phyloP scores from a whole-genome alignment of 2,113 vertebrate species.

The Turdus rufiventris region DNA sequence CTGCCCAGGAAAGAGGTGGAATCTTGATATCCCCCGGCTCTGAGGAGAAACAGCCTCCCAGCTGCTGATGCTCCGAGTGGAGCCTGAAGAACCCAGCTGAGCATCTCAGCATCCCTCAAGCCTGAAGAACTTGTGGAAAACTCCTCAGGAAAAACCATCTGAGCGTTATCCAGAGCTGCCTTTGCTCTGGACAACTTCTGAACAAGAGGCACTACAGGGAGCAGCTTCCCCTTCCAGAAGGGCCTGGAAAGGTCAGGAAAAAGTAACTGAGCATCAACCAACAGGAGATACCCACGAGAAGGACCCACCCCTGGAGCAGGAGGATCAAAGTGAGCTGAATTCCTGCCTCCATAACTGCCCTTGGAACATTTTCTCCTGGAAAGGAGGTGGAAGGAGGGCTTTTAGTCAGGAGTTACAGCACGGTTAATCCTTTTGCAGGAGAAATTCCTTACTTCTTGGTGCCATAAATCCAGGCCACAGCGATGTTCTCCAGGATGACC shows the following conservation, averaged over 20 bases:
- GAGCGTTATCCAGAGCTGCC: not conserved
- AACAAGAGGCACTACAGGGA: not conserved
- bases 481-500: conserved; percentile 95
- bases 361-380: not conserved
- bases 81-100: not conserved
- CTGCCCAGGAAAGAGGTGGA: conserved; percentile 57
- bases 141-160: not conserved
- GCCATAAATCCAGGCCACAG: conserved; percentile 97
- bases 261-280: not conserved
- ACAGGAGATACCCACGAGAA: not conserved
- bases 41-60: not conserved
- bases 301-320: not conserved
- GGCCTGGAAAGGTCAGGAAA: not conserved
- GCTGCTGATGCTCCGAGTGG: rapidly evolving
- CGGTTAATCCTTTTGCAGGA: not conserved
- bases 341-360: not conserved
- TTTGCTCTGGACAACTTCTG: not conserved
- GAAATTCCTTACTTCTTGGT: conserved; percentile 86
- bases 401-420: not conserved
- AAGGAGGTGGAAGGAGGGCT: not conserved
- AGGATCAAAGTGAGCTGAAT: not conserved
- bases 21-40: rapidly evolving
- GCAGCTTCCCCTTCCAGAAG: not conserved
- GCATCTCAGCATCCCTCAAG: not conserved
- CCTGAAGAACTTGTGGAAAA: not conserved